Evolutionary conservation across 2,113 vertebrate genomes (phyloP).

Genomic region (Datnioides undecimradiatus): DNA sequence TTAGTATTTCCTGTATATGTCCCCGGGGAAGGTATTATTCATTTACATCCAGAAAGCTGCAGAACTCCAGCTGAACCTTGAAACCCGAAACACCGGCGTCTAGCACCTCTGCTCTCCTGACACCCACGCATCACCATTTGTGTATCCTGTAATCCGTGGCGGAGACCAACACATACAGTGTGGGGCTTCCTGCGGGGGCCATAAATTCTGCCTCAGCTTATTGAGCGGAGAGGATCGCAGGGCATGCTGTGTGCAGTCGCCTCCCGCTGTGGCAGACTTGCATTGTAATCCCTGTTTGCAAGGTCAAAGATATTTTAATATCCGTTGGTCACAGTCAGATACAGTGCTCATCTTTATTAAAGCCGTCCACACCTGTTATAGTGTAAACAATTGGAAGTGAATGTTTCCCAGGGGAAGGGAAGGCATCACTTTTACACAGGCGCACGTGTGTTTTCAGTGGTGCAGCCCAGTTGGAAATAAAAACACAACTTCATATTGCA

Average conservation of each 20-base stretch:
- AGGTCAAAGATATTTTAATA: slow-evolving; percentile 77
- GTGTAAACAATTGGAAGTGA: slow-evolving; percentile 45
- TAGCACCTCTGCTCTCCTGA: slow-evolving; percentile 59
- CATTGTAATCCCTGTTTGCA: slow-evolving; percentile 72
- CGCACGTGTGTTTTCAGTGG: background rate
- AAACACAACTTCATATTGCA: no score
- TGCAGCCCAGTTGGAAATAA: background rate
- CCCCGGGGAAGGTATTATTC: slow-evolving; percentile 58
- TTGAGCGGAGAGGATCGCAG: slow-evolving; percentile 23
- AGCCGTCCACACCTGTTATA: slow-evolving; percentile 75
- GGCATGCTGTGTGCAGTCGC: slow-evolving; percentile 41
- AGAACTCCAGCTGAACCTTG: slow-evolving; percentile 61
- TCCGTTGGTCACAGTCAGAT: slow-evolving; percentile 61
- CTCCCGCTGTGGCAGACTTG: slow-evolving; percentile 67
- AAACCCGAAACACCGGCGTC: slow-evolving; percentile 67
- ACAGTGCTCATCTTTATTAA: slow-evolving; percentile 65
- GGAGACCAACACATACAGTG: slow-evolving; percentile 40
- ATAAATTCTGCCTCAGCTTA: slow-evolving; percentile 55
- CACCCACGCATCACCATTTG: slow-evolving; percentile 64
- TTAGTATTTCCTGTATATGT: slow-evolving; percentile 58
- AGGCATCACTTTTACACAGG: slow-evolving; percentile 33
- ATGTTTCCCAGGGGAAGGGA: slow-evolving; percentile 29
- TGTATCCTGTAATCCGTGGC: slow-evolving; percentile 52
- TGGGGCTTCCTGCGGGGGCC: slow-evolving; percentile 31
- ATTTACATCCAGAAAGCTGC: slow-evolving; percentile 50